Evolutionary conservation across 2,113 vertebrate species (phyloP).

Genomic region (Stegastes partitus): DNA sequence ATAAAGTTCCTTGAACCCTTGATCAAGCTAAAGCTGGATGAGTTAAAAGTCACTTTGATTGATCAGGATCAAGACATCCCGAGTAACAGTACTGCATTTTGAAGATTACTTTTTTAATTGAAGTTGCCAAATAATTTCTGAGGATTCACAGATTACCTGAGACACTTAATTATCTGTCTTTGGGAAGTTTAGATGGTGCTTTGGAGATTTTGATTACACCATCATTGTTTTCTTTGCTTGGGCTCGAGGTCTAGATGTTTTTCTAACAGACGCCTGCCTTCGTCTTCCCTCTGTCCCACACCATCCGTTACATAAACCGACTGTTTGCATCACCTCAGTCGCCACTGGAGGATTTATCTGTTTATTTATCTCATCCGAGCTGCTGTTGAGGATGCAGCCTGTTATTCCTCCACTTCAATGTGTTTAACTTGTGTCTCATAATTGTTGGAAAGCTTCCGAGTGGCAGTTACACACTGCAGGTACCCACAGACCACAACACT

Average conservation of each 20-base stretch:
- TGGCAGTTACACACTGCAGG: constrained; percentile 73
- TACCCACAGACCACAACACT: constrained; percentile 45
- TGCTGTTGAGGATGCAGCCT: constrained; percentile 17
- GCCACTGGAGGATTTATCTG: neutral
- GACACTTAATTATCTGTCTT: neutral
- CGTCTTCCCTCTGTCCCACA: neutral
- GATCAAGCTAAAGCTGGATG: too few species aligned
- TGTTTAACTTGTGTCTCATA: constrained; percentile 39
- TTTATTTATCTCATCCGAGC: neutral
- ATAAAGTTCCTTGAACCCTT: too few species aligned
- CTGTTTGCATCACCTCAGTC: constrained; percentile 3
- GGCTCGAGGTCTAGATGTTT: neutral
- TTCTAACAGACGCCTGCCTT: neutral
- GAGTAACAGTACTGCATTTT: too few species aligned
- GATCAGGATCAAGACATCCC: too few species aligned
- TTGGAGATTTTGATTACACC: neutral
- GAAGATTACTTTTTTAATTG: too few species aligned
- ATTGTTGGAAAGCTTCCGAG: constrained; percentile 41
- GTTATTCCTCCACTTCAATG: constrained; percentile 26
- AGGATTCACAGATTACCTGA: too few species aligned
- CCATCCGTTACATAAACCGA: neutral
- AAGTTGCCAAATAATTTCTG: too few species aligned
- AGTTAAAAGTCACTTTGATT: too few species aligned
- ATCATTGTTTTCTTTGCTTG: constrained; percentile 5
- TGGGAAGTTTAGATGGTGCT: neutral